Evolutionary conservation across 2,113 vertebrate species (phyloP).

Genomic region (Parotia lawesii): DNA sequence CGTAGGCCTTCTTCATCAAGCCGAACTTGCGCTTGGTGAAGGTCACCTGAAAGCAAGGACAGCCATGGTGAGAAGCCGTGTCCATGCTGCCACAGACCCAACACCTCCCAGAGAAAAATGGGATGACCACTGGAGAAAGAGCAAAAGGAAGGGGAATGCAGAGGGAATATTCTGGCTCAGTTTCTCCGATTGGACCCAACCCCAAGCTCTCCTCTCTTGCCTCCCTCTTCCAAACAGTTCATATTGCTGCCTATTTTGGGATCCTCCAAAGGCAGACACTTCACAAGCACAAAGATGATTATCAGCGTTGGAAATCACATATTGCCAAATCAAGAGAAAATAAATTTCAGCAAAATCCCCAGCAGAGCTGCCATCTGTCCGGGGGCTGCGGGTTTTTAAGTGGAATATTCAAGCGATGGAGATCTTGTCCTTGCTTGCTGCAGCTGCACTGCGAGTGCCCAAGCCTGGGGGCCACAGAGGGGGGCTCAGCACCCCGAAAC

Average conservation of each 20-base stretch:
- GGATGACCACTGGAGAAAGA: background rate
- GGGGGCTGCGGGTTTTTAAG: background rate
- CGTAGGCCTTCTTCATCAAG: conserved; percentile 99
- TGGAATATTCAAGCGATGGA: background rate
- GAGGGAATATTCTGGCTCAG: background rate
- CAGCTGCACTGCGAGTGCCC: rapidly evolving
- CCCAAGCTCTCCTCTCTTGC: background rate
- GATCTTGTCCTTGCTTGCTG: rapidly evolving
- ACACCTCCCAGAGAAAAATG: background rate
- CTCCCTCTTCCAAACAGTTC: background rate
- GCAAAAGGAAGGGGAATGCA: background rate
- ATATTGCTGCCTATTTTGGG: background rate
- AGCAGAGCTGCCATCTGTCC: conserved; percentile 38
- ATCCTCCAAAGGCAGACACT: background rate
- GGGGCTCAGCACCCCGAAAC: background rate
- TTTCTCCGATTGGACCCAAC: background rate
- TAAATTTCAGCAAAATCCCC: conserved; percentile 29
- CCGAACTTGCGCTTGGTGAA: conserved; percentile 90
- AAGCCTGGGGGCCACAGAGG: background rate
- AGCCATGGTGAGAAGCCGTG: rapidly evolving
- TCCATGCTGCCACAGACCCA: rapidly evolving
- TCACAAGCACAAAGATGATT: background rate
- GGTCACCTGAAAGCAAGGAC: conserved; percentile 63
- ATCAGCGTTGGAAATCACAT: background rate
- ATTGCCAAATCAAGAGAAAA: conserved; percentile 34